Base-by-base conservation (phyloP, 2,797 vertebrate species). In the Mormyrus hasselquistii region DNA sequence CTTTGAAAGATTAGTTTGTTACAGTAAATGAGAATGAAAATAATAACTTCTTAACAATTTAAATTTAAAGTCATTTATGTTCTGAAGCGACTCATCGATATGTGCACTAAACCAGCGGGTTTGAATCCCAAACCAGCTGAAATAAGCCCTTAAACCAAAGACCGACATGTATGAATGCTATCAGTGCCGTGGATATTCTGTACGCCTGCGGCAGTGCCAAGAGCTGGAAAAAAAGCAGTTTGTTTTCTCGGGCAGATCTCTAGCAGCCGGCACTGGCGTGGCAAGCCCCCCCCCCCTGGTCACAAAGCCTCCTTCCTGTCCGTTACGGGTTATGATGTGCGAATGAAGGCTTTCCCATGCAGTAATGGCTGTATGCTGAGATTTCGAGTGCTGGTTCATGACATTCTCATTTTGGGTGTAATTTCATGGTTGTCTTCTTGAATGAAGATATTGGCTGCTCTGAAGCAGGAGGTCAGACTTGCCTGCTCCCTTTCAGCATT, bases 391-490 rank as follows among this genome's bases (percentile, higher is more conserved):
- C 97, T 97, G 96, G 97, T 97, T 99, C 98, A 99, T 99, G 98
- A 99, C 98, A 99, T 99, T 99, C 98, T 98, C 98, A 99, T 99
- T 99, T 99, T 99, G 97, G 97, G 97, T 99, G 98, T 99, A 99
- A 99, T 99, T 99, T 99, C 98, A 99, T 99, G 98, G 97, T 99
- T 99, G 98, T 99, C 98, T 99, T 99, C 98, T 99, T 99, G 98
- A 99, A 99, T 99, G 98, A 99, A 99, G 98, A 99, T 99, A 99
- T 99, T 98, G 98, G 98, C 98, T 98, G 97, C 98, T 99, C 96
- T 97, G 98, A 98, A 98, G 97, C 97, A 97, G 96, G 97, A 97
- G 98, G 98, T 99, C 98, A 99, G 98, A 98, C 96, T 97, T 97
- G 97, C 96, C 96, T 97, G 97, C 97, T 98, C 97, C 96, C 94